Evolutionary conservation across 2,888 invertebrate species (phyloP), one percentile per base, ranked within the genome.

Genomic region (Conus canariensis): DNA sequence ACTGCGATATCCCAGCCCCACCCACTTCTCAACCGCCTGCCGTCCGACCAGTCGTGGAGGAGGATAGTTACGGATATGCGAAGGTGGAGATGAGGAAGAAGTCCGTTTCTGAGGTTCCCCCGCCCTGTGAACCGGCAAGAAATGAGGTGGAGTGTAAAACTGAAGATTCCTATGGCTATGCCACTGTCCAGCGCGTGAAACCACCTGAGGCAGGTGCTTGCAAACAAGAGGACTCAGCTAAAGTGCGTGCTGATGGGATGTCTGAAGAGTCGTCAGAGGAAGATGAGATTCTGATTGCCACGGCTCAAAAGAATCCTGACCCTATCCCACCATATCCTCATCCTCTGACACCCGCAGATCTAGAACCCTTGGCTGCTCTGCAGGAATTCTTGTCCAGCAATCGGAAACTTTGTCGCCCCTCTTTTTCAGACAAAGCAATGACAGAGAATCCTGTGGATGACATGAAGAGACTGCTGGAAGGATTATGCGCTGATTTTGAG

Each of bases 321-420:
- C 85, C 89, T 12, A 89, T 89, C 45, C 89, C 89, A 25, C n/a
- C 45, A 25, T 70, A 85, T 25, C 89, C 89, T 22, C 30, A 89
- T 58, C 85, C 89, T 74, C 30, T 89, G 59, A 19, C 64, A n/a
- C 74, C 58, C 0, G 60, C 8, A 9, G 89, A 89, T 58, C 64
- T 59, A 7, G 59, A 60, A 16, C 89, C 89, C 30, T 58, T 89
- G 10, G 74, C 64, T 10, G 77, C 16, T 14, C 58, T 89, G 58
- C 85, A 60, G 25, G 85, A 89, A 25, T 89, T 89, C 30, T 19
- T 89, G 67, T 74, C 89, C 85, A 60, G 56, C 74, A 85, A 89
- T 25, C 10, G 85, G 19, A 83, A 89, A 30, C 85, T 89, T 7
- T 89, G 89, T 58, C 89, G 85, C 19, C 74, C 56, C n/a, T 89